phyloP scores from a whole-genome alignment of 2,888 invertebrate species.

The Macrophya annulata region DNA sequence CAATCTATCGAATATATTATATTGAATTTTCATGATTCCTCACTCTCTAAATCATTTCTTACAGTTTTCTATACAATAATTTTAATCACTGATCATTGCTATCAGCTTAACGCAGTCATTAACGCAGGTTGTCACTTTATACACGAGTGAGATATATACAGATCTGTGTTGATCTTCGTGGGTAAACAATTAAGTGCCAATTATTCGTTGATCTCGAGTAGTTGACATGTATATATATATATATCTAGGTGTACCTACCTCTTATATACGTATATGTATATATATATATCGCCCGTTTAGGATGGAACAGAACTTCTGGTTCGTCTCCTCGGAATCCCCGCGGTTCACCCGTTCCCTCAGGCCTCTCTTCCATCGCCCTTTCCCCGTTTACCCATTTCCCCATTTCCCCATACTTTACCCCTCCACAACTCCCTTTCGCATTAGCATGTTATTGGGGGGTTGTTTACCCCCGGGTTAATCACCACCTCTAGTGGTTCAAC shows the following conservation, averaged over 20 bases:
- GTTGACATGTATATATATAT: constrained; percentile 31
- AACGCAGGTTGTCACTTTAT: background rate
- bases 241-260: background rate
- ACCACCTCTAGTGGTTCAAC: constrained; percentile 61
- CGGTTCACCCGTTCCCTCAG: constrained; percentile 55
- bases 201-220: constrained; percentile 48
- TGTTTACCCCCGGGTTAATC: constrained; percentile 76
- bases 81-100: background rate
- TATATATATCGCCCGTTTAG: background rate
- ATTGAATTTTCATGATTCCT: background rate
- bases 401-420: constrained; percentile 44
- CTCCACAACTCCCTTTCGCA: constrained; percentile 66
- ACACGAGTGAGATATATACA: background rate
- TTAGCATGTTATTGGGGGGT: constrained; percentile 77
- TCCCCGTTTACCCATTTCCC: constrained; percentile 4
- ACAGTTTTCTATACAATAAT: background rate
- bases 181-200: constrained; percentile 49
- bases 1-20: background rate
- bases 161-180: constrained; percentile 39
- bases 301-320: constrained; percentile 41
- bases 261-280: background rate
- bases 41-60: background rate
- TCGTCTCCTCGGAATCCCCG: constrained; percentile 39
- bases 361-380: constrained; percentile 37
- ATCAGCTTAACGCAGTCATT: background rate